Percentiles rank a stretch among this genome's conserved stretches.
These are phyloP conservation scores for Pteronotus mesoamericanus DNA, from an alignment of 2,797 vertebrate species.

Conservation along the genomic window DNA sequence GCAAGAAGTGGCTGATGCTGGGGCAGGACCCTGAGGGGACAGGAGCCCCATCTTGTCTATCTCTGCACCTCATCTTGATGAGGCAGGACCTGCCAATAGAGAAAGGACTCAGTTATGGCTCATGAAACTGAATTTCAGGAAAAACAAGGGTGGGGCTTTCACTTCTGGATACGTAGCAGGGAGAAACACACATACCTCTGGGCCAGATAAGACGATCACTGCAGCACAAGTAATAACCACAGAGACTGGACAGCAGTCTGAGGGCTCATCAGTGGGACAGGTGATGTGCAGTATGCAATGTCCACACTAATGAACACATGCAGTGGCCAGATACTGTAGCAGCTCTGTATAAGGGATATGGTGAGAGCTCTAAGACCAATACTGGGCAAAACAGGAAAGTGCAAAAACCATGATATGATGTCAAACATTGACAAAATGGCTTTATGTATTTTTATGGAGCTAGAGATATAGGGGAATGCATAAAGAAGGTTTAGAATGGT, in stretches of 20 bases:
- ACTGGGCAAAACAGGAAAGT: background rate
- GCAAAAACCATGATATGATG: background rate
- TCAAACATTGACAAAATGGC: background rate
- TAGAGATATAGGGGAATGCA: background rate
- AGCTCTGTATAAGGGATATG: background rate
- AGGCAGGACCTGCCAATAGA: background rate
- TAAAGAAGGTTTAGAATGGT: background rate
- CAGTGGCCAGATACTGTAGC: background rate
- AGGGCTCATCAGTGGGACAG: background rate
- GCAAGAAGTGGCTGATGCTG: background rate
- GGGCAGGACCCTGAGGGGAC: background rate
- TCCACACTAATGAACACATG: background rate
- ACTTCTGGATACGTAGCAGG: background rate
- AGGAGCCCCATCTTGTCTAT: background rate
- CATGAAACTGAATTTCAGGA: background rate
- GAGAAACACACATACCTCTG: background rate
- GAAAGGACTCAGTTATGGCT: background rate
- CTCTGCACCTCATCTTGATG: background rate
- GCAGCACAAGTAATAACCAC: background rate
- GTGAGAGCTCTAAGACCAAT: too few species aligned
- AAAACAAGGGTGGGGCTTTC: background rate
- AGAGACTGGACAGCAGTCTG: background rate
- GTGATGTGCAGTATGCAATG: too few species aligned
- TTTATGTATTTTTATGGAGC: background rate
- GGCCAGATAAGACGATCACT: background rate